phyloP scores from a whole-genome alignment of 2,888 invertebrate species.

The Hesperia comma region DNA sequence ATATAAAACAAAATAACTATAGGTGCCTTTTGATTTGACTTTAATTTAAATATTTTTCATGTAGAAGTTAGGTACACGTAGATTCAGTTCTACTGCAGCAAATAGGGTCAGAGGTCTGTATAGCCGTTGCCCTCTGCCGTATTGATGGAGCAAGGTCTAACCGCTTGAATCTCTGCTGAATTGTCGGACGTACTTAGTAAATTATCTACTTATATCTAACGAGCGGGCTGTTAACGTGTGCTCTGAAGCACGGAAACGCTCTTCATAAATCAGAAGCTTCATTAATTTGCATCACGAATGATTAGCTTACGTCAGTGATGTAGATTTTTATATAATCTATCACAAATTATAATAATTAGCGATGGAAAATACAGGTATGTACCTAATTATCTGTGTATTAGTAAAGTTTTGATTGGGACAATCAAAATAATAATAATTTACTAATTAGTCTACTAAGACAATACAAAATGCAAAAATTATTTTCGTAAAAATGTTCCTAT shows the following conservation, averaged over 20 bases:
- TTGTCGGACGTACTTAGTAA: conserved; percentile 6
- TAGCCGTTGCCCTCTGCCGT: not conserved
- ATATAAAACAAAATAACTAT: no score
- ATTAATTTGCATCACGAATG: not conserved
- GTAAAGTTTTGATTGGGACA: no score
- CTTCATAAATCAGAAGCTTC: conserved; percentile 10
- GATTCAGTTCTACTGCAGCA: not conserved
- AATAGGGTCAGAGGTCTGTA: not conserved
- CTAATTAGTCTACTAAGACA: not conserved
- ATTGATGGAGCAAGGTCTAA: conserved; percentile 8
- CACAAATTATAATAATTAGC: no score
- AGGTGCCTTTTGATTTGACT: no score
- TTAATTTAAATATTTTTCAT: not conserved
- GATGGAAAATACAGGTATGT: no score
- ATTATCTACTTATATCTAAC: conserved; percentile 13
- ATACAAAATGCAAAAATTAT: no score
- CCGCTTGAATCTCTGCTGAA: conserved; percentile 6
- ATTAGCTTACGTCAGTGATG: not conserved
- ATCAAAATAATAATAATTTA: no score
- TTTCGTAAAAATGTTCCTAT: no score
- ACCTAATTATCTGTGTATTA: no score
- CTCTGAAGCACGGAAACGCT: conserved; percentile 4
- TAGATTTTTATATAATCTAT: not conserved
- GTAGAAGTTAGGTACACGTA: not conserved
- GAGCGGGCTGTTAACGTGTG: not conserved